Percentiles rank a stretch among this genome's conserved stretches.
Evolutionary conservation across 2,113 vertebrate species (phyloP).

Genomic region (Melospiza melodia): DNA sequence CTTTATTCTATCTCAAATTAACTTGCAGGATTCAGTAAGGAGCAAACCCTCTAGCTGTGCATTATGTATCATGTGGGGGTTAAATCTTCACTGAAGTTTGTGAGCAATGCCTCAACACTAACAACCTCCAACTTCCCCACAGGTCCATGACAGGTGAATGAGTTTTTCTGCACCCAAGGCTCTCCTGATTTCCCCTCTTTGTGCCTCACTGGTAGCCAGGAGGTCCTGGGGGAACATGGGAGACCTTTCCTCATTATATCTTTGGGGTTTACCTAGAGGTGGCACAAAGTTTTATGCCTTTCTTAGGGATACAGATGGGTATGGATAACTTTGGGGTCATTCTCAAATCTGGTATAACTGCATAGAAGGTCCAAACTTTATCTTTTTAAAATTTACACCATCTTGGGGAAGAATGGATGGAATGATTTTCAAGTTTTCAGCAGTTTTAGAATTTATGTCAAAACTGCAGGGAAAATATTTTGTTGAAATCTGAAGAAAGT

Average conservation of each 20-base stretch:
- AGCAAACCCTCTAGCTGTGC: not conserved
- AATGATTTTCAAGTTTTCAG: not conserved
- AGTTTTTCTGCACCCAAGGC: not conserved
- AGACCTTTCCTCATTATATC: rapidly evolving
- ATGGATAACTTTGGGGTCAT: not conserved
- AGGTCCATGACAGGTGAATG: not conserved
- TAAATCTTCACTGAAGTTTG: not conserved
- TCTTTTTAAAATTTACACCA: not conserved
- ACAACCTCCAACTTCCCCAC: not conserved
- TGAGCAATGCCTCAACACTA: too few relatives aligned
- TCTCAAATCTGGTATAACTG: not conserved
- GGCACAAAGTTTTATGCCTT: not conserved
- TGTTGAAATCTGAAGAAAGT: not conserved
- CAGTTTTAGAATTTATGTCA: not conserved
- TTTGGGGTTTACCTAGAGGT: not conserved
- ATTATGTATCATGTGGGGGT: too few relatives aligned
- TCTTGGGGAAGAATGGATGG: not conserved
- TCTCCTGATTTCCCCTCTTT: not conserved
- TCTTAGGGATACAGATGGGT: not conserved
- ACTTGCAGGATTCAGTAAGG: not conserved
- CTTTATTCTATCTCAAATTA: not conserved
- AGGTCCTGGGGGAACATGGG: not conserved
- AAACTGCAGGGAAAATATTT: not conserved
- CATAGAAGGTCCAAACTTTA: not conserved
- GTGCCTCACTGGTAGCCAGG: not conserved